A percentile compares a stretch with the other conserved stretches of the same genome.
phyloP scores from a whole-genome alignment of 2,113 vertebrate species.

The Oryzias woworae region DNA sequence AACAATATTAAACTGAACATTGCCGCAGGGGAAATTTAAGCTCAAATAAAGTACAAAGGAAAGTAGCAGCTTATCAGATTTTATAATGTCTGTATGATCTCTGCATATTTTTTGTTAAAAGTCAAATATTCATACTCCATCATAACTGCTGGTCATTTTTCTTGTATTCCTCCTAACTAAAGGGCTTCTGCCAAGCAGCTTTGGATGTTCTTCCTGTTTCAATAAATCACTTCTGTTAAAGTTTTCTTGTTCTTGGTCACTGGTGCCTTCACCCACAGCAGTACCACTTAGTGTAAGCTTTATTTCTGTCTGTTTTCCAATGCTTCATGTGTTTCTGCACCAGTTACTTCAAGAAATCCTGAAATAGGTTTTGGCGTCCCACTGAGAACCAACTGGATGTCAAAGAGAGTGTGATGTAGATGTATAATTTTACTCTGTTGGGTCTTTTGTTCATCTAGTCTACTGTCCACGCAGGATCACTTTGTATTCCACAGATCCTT shows the following conservation, averaged over 20 bases:
- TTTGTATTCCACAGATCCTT: neutral
- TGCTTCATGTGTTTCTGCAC: neutral
- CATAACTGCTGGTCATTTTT: no score
- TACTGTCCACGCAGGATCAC: neutral
- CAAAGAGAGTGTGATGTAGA: conserved; percentile 6
- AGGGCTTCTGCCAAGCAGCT: neutral
- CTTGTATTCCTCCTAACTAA: no score
- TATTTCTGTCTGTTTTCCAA: neutral
- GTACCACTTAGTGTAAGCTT: no score
- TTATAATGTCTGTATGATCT: no score
- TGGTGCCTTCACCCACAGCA: no score
- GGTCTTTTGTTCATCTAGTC: neutral
- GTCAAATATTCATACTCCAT: no score
- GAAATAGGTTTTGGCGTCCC: conserved; percentile 14
- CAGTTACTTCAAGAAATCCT: neutral
- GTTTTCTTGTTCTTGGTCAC: neutral
- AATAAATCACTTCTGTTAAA: no score
- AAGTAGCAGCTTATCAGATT: no score
- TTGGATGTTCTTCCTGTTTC: neutral
- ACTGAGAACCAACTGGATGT: conserved; percentile 15
- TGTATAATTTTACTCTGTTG: conserved; percentile 14
- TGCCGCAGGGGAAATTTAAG: no score
- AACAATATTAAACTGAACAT: no score
- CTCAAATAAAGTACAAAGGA: no score
- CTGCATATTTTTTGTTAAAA: no score